Base-by-base conservation (phyloP, 2,113 vertebrate genomes). In the Typhlomys cinereus region DNA sequence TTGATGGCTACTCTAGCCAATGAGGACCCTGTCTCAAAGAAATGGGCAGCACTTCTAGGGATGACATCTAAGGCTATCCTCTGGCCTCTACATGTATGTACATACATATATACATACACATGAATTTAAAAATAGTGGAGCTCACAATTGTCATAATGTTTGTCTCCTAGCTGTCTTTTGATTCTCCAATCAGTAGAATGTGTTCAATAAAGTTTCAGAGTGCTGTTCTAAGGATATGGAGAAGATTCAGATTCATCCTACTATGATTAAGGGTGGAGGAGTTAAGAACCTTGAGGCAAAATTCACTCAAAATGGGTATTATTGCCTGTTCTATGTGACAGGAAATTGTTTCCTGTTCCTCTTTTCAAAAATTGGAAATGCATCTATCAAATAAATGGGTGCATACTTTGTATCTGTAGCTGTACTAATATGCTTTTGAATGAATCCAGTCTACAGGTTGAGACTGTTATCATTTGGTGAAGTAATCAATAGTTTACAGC, bases 261-360 rank as follows among this genome's bases (percentile, higher is more conserved):
- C 46, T 76, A 84, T 64, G 59, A 83, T 44, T 48, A 27, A 85
- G 29, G 29, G 62, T 59, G 41, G 48, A 29, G n/a, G 9, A 79
- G 69, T 82, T 64, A 92, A 86, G 6, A 92, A 4, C 17, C 23
- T 46, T 50, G 78, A 90, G 50, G 89, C 31, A 96, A 80, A 93
- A 70, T 34, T 81, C 48, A 52, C 5, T 90, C 50, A 54, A 50
- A 83, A 74, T 62, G n/a, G 71, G 27, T 64, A 94, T 5, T 52
- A 23, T 27, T 66, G 69, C 50, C 54, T 67, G 74, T 69, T 84
- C 11, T 85, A 88, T 18, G 8, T 85, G 23, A 89, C 73, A n/a
- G 59, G 36, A 12, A 90, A 92, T 46, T 52, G 29, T 71, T 93
- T 88, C 54, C 71, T 74, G 59, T 85, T 23, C 46, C 84, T 44